These are phyloP conservation scores for Nautilus pompilius DNA, from an alignment of 1,140 invertebrate genomes.

Conservation along the genomic window DNA sequence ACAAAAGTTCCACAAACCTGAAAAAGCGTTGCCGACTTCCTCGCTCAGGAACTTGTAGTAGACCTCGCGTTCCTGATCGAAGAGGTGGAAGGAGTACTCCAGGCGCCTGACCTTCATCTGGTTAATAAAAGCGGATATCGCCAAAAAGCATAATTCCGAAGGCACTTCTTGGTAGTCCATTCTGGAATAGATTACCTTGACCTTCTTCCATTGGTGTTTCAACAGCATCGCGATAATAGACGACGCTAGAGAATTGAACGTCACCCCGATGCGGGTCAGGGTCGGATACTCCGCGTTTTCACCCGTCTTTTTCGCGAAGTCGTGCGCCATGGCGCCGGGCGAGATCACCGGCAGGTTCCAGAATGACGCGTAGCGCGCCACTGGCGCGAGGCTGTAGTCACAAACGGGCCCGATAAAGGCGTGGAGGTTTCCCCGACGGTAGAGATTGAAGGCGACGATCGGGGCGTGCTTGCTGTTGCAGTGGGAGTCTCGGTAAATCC, in stretches of 20 bases:
- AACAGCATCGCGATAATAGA: slow-evolving; percentile 67
- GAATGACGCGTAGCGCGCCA: slow-evolving; percentile 76
- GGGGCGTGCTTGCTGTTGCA: neutral
- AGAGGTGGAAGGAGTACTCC: slow-evolving; percentile 53
- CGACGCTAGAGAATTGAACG: slow-evolving; percentile 68
- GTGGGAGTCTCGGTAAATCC: neutral
- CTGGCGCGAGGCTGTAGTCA: slow-evolving; percentile 85
- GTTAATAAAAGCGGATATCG: slow-evolving; percentile 9
- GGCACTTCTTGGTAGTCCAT: slow-evolving; percentile 57
- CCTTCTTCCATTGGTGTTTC: slow-evolving; percentile 64
- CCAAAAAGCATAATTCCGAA: slow-evolving; percentile 56
- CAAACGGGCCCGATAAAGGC: slow-evolving; percentile 80
- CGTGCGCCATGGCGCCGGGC: slow-evolving; percentile 75
- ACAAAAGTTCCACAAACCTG: too few species aligned
- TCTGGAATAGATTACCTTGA: slow-evolving; percentile 68
- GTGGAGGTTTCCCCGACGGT: slow-evolving; percentile 10
- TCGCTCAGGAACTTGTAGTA: slow-evolving; percentile 54
- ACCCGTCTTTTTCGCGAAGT: slow-evolving; percentile 57
- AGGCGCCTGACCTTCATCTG: slow-evolving; percentile 55
- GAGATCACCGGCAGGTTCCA: slow-evolving; percentile 85
- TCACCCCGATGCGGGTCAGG: slow-evolving; percentile 38
- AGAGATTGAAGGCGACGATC: slow-evolving; percentile 4
- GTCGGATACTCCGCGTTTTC: slow-evolving; percentile 8
- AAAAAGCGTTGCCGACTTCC: slow-evolving; percentile 33
- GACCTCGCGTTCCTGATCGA: slow-evolving; percentile 40